These are phyloP conservation scores for rabbit (Oryctolagus cuniculus) DNA, from an alignment of 2,113 vertebrate species.

Conservation along the genomic window DNA sequence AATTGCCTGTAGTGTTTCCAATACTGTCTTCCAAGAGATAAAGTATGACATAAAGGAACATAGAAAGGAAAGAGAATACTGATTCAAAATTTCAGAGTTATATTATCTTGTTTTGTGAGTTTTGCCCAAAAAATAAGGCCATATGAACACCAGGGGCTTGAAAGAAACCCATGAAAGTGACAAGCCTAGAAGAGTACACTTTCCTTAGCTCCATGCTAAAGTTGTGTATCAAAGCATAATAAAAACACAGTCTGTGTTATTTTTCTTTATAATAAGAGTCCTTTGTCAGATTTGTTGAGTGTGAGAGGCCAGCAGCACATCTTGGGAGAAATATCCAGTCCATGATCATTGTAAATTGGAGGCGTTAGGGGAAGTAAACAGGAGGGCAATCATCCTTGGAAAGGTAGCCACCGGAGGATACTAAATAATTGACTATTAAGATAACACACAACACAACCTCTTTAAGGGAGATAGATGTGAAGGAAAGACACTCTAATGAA, in stretches of 20 bases:
- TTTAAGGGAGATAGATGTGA: constrained; percentile 76
- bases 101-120: neutral
- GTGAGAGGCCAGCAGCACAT: neutral
- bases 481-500: constrained; percentile 77
- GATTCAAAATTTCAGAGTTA: neutral
- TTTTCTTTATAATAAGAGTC: neutral
- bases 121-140: neutral
- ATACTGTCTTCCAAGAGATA: neutral
- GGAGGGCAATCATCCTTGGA: constrained; percentile 53
- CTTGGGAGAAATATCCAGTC: neutral
- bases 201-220: neutral
- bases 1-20: neutral
- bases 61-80: neutral
- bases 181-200: fast-evolving
- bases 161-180: neutral
- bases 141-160: neutral
- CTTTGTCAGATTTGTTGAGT: neutral
- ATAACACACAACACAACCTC: constrained; percentile 71
- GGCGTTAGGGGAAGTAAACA: neutral
- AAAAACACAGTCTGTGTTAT: neutral
- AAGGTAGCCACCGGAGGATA: constrained; percentile 47
- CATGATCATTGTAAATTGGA: neutral
- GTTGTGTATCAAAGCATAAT: neutral
- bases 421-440: constrained; percentile 76
- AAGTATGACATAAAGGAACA: neutral